phyloP scores from a whole-genome alignment of 2,797 vertebrate species.

The Galaxias olidus region DNA sequence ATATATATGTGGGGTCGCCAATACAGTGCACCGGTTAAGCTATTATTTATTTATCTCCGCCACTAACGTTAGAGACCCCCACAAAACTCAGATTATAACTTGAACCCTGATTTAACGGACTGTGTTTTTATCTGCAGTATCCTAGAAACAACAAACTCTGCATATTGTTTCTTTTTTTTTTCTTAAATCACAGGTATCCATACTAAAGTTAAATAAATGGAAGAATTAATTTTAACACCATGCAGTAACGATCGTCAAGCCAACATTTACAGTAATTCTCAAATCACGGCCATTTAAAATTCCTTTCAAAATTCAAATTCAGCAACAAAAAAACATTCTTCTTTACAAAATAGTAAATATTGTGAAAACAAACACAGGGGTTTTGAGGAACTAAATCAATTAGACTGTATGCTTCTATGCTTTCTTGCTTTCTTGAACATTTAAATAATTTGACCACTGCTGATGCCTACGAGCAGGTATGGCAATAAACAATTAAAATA shows the following conservation, averaged over 20 bases:
- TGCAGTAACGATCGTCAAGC: conserved; percentile 76
- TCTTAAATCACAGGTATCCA: conserved; percentile 52
- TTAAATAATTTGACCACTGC: too few relatives aligned
- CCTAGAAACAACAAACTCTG: conserved; percentile 50
- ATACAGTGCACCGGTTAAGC: too few relatives aligned
- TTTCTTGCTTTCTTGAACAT: too few relatives aligned
- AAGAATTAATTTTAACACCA: conserved; percentile 64
- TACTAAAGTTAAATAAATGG: conserved; percentile 59
- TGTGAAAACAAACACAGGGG: too few relatives aligned
- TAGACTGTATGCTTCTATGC: too few relatives aligned
- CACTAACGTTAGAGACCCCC: too few relatives aligned
- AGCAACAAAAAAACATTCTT: conserved; percentile 69
- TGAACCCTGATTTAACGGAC: conserved; percentile 23
- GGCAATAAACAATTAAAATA: too few relatives aligned
- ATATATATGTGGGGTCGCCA: too few relatives aligned
- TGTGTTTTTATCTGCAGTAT: conserved; percentile 42
- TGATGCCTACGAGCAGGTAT: too few relatives aligned
- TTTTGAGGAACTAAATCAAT: too few relatives aligned
- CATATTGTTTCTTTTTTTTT: conserved; percentile 40
- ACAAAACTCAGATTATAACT: too few relatives aligned
- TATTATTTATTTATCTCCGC: too few relatives aligned
- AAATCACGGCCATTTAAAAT: conserved; percentile 57
- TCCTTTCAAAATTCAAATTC: conserved; percentile 47
- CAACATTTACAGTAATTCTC: conserved; percentile 68
- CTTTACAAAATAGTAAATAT: conserved; percentile 54